phyloP scores from a whole-genome alignment of 2,797 vertebrate genomes.

The Phataginus tricuspis region DNA sequence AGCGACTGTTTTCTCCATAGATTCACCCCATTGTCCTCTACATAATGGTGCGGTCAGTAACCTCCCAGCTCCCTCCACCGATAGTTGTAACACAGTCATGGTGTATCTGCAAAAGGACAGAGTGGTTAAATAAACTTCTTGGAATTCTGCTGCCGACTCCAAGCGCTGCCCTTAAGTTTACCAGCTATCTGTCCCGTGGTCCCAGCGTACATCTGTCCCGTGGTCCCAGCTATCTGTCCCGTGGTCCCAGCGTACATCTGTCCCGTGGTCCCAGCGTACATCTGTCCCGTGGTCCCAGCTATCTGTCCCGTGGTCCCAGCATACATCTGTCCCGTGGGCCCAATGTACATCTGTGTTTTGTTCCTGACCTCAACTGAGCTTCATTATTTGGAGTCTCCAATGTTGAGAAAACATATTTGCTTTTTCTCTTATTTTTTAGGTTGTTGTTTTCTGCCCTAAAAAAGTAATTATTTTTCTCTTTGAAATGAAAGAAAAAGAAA shows the following conservation, averaged over 20 bases:
- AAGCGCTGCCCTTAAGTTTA: background rate
- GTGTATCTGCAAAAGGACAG: background rate
- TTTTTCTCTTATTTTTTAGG: background rate
- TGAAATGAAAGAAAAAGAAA: background rate
- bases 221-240: too few species aligned
- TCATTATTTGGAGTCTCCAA: background rate
- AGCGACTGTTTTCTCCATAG: background rate
- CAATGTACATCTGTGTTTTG: background rate
- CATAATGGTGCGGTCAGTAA: too few species aligned
- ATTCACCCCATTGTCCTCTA: background rate
- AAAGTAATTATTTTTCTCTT: background rate
- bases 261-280: background rate
- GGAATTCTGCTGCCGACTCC: background rate
- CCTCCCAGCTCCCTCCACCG: background rate
- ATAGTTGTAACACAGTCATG: background rate
- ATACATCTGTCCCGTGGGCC: too few species aligned
- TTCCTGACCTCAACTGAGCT: background rate
- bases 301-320: too few species aligned
- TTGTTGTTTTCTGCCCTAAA: slow-evolving; percentile 38
- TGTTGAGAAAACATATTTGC: background rate
- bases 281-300: too few species aligned
- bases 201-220: background rate
- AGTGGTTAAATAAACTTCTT: background rate
- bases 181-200: background rate
- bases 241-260: too few species aligned